These are phyloP conservation scores for Phyllotis vaccarum DNA, from an alignment of 2,797 vertebrate genomes.

Conservation along the genomic window DNA sequence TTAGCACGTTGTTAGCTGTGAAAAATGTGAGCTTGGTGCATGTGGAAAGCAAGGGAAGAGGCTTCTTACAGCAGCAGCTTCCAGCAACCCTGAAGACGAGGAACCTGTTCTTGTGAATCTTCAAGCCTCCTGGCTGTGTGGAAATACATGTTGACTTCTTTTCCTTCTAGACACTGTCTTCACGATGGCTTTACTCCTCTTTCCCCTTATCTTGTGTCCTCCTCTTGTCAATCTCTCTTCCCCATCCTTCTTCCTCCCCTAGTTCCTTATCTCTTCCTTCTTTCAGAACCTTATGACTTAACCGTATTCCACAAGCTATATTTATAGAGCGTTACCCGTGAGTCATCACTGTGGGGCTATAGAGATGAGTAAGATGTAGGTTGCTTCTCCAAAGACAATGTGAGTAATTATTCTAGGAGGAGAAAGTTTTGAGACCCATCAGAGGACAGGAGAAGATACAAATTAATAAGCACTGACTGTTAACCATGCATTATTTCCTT, in stretches of 20 bases:
- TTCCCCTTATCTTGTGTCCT: rapidly evolving
- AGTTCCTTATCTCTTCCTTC: rapidly evolving
- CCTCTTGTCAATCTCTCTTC: rapidly evolving
- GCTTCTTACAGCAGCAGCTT: neutral
- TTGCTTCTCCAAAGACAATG: neutral
- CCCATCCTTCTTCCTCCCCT: rapidly evolving
- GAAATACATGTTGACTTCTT: neutral
- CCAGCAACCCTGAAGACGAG: neutral
- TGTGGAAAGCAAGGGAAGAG: neutral
- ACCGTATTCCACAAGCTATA: neutral
- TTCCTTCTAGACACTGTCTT: neutral
- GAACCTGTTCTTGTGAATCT: neutral
- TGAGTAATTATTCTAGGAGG: neutral
- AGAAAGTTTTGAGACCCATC: neutral
- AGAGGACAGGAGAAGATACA: neutral
- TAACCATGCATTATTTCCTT: neutral
- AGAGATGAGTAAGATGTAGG: neutral
- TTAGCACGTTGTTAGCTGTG: neutral
- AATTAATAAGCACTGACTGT: neutral
- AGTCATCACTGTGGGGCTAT: neutral
- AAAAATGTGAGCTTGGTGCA: neutral
- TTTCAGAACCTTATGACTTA: neutral
- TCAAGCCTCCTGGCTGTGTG: neutral
- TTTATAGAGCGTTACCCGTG: neutral
- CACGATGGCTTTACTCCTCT: rapidly evolving